These are phyloP conservation scores for Clarias fuscus DNA, from an alignment of 2,797 vertebrate species.

Conservation along the genomic window DNA sequence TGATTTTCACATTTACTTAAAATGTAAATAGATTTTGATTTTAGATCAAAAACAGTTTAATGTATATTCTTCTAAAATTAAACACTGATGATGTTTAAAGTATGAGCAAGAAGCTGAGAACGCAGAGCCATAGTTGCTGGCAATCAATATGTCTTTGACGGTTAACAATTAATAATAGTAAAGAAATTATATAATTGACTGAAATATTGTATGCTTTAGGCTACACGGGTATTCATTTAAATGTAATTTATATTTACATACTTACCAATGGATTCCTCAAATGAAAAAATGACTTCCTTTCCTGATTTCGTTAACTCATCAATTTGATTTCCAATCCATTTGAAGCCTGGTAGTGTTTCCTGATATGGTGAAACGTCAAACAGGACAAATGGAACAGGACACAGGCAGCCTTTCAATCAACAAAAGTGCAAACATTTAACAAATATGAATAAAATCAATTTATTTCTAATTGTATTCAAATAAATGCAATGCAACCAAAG, in stretches of 20 bases:
- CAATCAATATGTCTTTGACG: background rate
- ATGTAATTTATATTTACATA: background rate
- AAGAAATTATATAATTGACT: background rate
- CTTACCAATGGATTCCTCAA: constrained; percentile 95
- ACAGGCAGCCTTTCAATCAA: constrained; percentile 46
- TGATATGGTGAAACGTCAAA: constrained; percentile 64
- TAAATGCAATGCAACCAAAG: background rate
- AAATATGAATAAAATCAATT: constrained; percentile 13
- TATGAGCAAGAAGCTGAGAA: background rate
- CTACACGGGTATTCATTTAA: background rate
- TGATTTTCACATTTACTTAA: no score
- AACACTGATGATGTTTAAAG: background rate
- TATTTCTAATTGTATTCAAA: background rate
- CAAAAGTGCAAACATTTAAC: constrained; percentile 35
- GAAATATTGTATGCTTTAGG: background rate
- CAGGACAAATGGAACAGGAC: constrained; percentile 45
- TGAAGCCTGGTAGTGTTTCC: constrained; percentile 97
- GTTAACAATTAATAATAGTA: background rate
- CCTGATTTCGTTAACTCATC: constrained; percentile 82
- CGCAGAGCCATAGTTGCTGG: background rate
- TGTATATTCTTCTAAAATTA: background rate
- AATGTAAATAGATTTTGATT: no score
- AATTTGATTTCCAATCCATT: constrained; percentile 93
- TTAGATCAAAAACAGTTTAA: background rate
- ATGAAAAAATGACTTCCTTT: constrained; percentile 88